Evolutionary conservation across 2,888 invertebrate genomes (phyloP).

Genomic region (Agriopis marginaria): DNA sequence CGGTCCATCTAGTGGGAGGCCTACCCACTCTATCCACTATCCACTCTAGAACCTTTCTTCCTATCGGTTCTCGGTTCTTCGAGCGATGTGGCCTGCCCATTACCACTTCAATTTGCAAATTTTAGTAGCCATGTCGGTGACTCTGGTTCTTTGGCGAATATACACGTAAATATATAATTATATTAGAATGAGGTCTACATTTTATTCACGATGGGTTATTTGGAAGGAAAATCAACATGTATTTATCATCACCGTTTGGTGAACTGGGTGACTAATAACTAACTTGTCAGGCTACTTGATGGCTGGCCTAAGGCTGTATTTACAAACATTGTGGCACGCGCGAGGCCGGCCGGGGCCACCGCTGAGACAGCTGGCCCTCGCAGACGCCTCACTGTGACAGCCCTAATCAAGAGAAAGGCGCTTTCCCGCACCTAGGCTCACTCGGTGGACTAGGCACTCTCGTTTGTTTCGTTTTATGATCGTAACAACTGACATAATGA

Average conservation of each 20-base stretch:
- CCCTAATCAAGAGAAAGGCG: slow-evolving; percentile 76
- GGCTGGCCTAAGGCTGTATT: slow-evolving; percentile 55
- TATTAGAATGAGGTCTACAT: no score
- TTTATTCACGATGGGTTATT: neutral
- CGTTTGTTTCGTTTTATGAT: slow-evolving; percentile 54
- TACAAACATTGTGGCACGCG: slow-evolving; percentile 72
- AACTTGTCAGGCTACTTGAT: slow-evolving; percentile 25
- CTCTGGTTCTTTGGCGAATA: no score
- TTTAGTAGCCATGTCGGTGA: no score
- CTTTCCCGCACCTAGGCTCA: slow-evolving; percentile 73
- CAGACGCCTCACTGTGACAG: slow-evolving; percentile 18
- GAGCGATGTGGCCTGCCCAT: no score
- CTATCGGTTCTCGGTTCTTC: no score
- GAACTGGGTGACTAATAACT: slow-evolving; percentile 19
- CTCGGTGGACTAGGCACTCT: slow-evolving; percentile 57
- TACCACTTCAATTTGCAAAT: no score
- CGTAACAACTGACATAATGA: slow-evolving; percentile 35
- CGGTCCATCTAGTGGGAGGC: no score
- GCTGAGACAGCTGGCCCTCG: slow-evolving; percentile 22
- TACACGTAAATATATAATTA: no score
- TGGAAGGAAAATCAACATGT: neutral
- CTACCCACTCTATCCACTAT: no score
- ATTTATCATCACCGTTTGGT: neutral
- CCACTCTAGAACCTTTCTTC: no score
- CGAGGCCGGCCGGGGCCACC: slow-evolving; percentile 51